These are phyloP conservation scores for Plagodis dolabraria DNA, from an alignment of 2,888 invertebrate species.

Conservation along the genomic window DNA sequence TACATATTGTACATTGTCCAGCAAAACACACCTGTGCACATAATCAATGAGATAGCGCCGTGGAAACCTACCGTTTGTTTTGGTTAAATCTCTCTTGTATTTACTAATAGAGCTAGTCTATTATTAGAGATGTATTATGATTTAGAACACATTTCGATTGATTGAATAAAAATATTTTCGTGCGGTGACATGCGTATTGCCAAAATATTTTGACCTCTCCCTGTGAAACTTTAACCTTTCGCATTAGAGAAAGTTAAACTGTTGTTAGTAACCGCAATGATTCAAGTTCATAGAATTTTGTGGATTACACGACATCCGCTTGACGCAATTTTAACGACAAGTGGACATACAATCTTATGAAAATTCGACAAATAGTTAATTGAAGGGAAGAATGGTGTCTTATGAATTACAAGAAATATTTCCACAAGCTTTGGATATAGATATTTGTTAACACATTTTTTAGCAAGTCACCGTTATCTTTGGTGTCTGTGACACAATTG, in stretches of 20 bases:
- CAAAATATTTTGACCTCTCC: slow-evolving; percentile 14
- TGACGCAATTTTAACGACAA: slow-evolving; percentile 17
- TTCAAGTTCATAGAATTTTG: slow-evolving; percentile 13
- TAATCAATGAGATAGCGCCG: slow-evolving; percentile 50
- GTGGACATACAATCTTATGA: neutral
- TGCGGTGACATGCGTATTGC: slow-evolving; percentile 34
- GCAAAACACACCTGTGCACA: slow-evolving; percentile 47
- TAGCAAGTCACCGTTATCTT: too few species aligned
- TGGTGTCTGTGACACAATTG: too few species aligned
- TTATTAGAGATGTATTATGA: slow-evolving; percentile 67
- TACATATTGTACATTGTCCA: slow-evolving; percentile 20
- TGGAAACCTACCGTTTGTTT: slow-evolving; percentile 61
- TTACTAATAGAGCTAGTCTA: slow-evolving; percentile 69
- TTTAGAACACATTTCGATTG: slow-evolving; percentile 51
- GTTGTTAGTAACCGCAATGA: slow-evolving; percentile 9
- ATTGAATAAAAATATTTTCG: slow-evolving; percentile 67
- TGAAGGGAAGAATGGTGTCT: too few species aligned
- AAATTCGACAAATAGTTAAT: neutral
- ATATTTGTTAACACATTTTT: too few species aligned
- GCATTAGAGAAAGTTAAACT: slow-evolving; percentile 9
- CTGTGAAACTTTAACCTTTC: slow-evolving; percentile 18
- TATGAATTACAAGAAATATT: too few species aligned
- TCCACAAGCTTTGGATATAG: too few species aligned
- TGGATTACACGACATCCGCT: slow-evolving; percentile 7
- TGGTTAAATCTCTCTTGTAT: slow-evolving; percentile 59